A percentile compares a stretch with the other conserved stretches of the same genome.
Conservation (phyloP, 2,797 vertebrate genomes). For the Darevskia mixta region DNA sequence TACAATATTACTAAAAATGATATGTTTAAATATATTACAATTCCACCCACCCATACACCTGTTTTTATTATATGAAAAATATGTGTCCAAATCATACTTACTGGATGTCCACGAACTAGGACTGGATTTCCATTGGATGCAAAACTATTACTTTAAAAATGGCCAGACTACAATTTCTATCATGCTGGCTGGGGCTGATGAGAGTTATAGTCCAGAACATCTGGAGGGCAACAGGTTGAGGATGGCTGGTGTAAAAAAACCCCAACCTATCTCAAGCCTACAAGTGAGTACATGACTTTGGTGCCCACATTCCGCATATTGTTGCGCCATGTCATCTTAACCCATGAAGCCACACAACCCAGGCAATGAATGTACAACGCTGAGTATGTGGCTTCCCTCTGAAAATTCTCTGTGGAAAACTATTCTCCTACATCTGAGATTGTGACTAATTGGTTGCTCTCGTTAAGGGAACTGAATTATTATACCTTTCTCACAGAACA, state of each 20-base stretch:
- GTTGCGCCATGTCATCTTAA: neutral
- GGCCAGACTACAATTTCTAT: too few species aligned
- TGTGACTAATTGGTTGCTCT: constrained; percentile 22
- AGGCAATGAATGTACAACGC: neutral
- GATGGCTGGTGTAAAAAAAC: too few species aligned
- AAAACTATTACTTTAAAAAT: too few species aligned
- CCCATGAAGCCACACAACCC: neutral
- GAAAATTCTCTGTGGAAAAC: neutral
- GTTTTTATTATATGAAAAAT: too few species aligned
- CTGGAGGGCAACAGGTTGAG: too few species aligned
- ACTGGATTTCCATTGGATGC: too few species aligned
- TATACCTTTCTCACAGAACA: constrained; percentile 24
- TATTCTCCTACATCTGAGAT: neutral
- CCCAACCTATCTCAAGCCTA: neutral
- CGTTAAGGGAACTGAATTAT: constrained; percentile 29
- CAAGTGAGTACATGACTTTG: neutral
- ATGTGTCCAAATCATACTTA: too few species aligned
- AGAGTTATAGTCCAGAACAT: too few species aligned
- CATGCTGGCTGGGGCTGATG: too few species aligned
- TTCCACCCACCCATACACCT: neutral
- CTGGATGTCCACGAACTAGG: too few species aligned
- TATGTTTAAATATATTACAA: neutral
- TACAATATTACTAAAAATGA: too few species aligned
- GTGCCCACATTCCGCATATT: neutral
- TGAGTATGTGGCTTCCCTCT: neutral